Percentiles rank a stretch among this genome's conserved stretches.
Conservation (phyloP, 1,140 invertebrate species). For the Kradibia gibbosae region DNA sequence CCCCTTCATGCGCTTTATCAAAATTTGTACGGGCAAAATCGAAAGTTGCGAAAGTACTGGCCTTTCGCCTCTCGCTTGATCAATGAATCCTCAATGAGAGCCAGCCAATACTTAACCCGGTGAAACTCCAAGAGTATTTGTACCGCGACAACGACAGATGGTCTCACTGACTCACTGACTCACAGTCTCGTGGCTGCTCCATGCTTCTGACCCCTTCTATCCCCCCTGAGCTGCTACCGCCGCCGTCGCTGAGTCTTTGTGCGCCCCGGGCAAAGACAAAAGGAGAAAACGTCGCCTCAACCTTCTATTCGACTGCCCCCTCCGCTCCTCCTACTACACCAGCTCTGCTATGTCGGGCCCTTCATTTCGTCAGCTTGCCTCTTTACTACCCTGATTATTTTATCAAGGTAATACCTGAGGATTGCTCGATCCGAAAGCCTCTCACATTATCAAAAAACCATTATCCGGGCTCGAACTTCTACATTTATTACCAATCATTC, state of each 20-base stretch:
- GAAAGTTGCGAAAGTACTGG: neutral
- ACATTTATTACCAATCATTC: neutral
- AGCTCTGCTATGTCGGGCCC: too few species aligned
- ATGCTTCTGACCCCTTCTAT: neutral
- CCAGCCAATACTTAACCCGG: conserved; percentile 57
- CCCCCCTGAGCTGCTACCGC: too few species aligned
- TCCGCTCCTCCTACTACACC: too few species aligned
- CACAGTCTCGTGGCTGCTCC: conserved; percentile 23
- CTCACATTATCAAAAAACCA: neutral
- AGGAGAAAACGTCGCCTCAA: neutral
- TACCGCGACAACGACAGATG: neutral
- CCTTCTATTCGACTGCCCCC: too few species aligned
- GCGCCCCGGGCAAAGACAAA: neutral
- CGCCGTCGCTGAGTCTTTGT: neutral
- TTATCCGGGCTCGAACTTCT: neutral
- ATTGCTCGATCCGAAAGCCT: neutral
- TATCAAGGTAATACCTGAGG: too few species aligned
- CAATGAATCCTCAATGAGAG: conserved; percentile 60
- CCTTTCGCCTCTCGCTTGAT: conserved; percentile 24
- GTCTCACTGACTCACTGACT: neutral
- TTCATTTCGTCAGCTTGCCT: neutral
- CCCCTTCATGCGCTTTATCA: neutral
- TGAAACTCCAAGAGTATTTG: neutral
- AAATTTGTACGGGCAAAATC: neutral
- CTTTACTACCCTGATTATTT: neutral